Evolutionary conservation across 2,888 invertebrate species (phyloP).

Genomic region (Agrilus cyanescens): DNA sequence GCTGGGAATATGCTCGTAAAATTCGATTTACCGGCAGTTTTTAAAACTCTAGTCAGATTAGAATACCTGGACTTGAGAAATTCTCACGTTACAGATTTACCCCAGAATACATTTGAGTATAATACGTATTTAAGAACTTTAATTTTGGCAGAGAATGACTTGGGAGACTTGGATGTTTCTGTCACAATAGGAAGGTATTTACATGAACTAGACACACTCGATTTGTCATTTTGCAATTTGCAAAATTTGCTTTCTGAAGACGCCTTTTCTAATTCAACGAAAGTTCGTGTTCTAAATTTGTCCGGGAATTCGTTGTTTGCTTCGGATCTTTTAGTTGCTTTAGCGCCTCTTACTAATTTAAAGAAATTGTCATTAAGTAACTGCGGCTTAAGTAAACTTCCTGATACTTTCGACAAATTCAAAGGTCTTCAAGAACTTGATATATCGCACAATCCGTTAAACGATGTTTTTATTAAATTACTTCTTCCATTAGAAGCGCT

Average conservation of each 20-base stretch:
- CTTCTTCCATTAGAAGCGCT: constrained; percentile 52
- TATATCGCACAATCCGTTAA: constrained; percentile 57
- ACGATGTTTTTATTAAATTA: constrained; percentile 53
- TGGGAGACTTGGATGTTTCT: constrained; percentile 51
- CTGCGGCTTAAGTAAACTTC: constrained; percentile 51
- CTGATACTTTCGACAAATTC: constrained; percentile 54
- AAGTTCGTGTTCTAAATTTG: constrained; percentile 49
- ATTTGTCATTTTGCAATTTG: constrained; percentile 56
- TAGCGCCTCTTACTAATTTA: constrained; percentile 51
- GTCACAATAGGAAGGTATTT: constrained; percentile 52
- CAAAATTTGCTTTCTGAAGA: constrained; percentile 54
- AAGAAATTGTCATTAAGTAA: constrained; percentile 55
- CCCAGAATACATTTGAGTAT: constrained; percentile 52
- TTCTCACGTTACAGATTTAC: constrained; percentile 46
- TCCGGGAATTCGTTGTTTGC: constrained; percentile 58
- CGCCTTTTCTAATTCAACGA: constrained; percentile 55
- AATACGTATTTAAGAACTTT: constrained; percentile 52
- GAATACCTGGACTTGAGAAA: constrained; percentile 53
- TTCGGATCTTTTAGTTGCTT: constrained; percentile 51
- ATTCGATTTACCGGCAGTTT: constrained; percentile 48
- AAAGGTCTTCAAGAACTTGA: constrained; percentile 55
- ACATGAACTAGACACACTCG: constrained; percentile 50
- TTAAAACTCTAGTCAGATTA: constrained; percentile 47
- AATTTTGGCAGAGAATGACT: constrained; percentile 52
- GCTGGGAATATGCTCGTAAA: constrained; percentile 45